Conservation (phyloP, 2,888 invertebrate species). For the Caenorhabditis becei region DNA sequence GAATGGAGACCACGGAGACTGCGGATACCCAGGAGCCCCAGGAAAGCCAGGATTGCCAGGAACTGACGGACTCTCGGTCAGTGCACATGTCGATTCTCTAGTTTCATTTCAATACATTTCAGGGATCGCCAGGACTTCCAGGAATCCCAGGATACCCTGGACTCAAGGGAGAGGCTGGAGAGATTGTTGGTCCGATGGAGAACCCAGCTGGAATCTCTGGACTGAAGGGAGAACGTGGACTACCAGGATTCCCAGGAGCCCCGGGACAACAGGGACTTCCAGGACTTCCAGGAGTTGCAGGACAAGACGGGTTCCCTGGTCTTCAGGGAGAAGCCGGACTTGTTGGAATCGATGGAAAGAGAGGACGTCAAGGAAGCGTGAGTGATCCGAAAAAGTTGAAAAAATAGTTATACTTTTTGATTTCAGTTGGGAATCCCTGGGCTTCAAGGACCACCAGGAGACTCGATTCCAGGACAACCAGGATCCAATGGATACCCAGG, state of each 20-base stretch:
- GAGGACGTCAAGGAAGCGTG: slow-evolving; percentile 75
- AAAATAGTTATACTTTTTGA: background rate
- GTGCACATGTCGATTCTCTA: too few relatives aligned
- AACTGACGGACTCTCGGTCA: slow-evolving; percentile 72
- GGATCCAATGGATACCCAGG: slow-evolving; percentile 72
- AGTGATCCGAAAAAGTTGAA: slow-evolving; percentile 27
- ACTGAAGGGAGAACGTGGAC: slow-evolving; percentile 79
- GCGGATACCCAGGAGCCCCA: slow-evolving; percentile 68
- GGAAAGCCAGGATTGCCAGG: slow-evolving; percentile 72
- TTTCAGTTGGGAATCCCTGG: slow-evolving; percentile 78
- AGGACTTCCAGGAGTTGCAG: slow-evolving; percentile 63
- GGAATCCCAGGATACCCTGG: slow-evolving; percentile 78
- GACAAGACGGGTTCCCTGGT: slow-evolving; percentile 75
- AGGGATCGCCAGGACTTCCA: slow-evolving; percentile 71
- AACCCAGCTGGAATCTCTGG: slow-evolving; percentile 79
- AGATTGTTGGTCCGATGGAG: slow-evolving; percentile 81
- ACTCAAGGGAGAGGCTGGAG: slow-evolving; percentile 81
- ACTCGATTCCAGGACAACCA: slow-evolving; percentile 80
- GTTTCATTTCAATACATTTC: too few relatives aligned
- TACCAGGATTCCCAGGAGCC: slow-evolving; percentile 69
- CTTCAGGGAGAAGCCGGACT: slow-evolving; percentile 75
- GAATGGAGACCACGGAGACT: slow-evolving; percentile 73
- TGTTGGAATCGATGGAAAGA: slow-evolving; percentile 78
- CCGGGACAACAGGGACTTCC: slow-evolving; percentile 62
- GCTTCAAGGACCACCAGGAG: slow-evolving; percentile 78